Base-by-base conservation (phyloP, 2,888 invertebrate genomes). In the Cephus pygmeus region DNA sequence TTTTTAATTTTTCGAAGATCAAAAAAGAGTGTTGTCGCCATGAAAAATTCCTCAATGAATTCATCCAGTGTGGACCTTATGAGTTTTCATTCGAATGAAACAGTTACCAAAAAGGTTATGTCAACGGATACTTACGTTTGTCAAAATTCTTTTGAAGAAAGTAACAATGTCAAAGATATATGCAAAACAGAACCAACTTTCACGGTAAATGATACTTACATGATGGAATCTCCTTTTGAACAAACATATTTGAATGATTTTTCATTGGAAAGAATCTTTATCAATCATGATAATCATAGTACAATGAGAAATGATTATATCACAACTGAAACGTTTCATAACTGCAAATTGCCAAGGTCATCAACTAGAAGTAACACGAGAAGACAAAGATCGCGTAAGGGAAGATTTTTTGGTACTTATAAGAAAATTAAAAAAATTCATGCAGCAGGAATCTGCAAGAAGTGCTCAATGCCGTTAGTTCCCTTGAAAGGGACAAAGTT, bases 1-100 rank as follows among this genome's bases (percentile, higher is more conserved):
- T 80, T 79, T 11, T n/a, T 79, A 31, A 75, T 80, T n/a, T 80
- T 80, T 15, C 80, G 80, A n/a, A 73, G 34, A 34, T 73, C 30
- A 34, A 73, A 15, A 73, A 34, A 34, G 34, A 34, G 12, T 12
- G 23, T 30, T 2, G 23, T 23, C 2, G 9, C 2, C 6, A 56
- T 23, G 23, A 56, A 23, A 56, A 23, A 56, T 56, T 56, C 56
- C 9, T 56, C 56, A 1, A 56, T 23, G 56, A 9, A 23, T 56
- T 56, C 9, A 23, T 56, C 56, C 23, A 56, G 1, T 23, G 15
- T 56, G 23, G 23, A 56, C 23, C 23, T 23, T 9, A 23, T 56
- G 23, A 56, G 23, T 9, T 23, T 0, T 56, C 9, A 56, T 56
- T 56, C 56, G 9, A 56, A 56, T 9, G 56, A 56, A 23, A 56